Conservation (phyloP, 1,140 invertebrate species). For the Muscidifurax raptorellus region DNA sequence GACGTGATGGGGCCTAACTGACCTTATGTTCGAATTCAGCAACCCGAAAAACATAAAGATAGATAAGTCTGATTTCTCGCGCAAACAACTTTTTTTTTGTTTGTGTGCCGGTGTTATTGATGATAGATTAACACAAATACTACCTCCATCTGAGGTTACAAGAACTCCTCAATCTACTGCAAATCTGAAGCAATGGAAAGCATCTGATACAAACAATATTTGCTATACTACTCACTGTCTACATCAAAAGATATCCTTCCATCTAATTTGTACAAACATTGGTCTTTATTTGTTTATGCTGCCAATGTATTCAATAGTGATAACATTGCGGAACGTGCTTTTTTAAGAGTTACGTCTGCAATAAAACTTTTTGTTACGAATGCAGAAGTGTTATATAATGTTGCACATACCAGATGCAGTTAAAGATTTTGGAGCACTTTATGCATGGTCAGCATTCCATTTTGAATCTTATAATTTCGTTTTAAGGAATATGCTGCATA, state of each 20-base stretch:
- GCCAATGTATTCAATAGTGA: background rate
- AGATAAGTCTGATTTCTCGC: too few species aligned
- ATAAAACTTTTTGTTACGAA: constrained; percentile 10
- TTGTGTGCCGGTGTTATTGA: too few species aligned
- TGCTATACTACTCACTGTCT: background rate
- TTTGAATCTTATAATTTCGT: constrained; percentile 31
- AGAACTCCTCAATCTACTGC: background rate
- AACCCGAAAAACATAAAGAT: too few species aligned
- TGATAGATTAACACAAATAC: too few species aligned
- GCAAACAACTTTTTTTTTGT: too few species aligned
- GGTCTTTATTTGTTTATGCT: background rate
- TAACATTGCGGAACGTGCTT: background rate
- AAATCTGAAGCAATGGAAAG: background rate
- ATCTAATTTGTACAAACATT: background rate
- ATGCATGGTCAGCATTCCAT: constrained; percentile 34
- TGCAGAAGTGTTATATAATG: constrained; percentile 17
- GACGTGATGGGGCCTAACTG: too few species aligned
- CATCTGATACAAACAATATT: background rate
- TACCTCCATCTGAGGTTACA: too few species aligned
- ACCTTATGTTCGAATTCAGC: too few species aligned
- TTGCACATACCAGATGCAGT: constrained; percentile 30
- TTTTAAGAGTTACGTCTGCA: background rate
- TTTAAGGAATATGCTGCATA: background rate
- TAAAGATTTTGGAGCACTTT: constrained; percentile 27
- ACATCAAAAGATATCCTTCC: background rate